These are phyloP conservation scores for Grus americana DNA, from an alignment of 2,113 vertebrate species.

Conservation along the genomic window DNA sequence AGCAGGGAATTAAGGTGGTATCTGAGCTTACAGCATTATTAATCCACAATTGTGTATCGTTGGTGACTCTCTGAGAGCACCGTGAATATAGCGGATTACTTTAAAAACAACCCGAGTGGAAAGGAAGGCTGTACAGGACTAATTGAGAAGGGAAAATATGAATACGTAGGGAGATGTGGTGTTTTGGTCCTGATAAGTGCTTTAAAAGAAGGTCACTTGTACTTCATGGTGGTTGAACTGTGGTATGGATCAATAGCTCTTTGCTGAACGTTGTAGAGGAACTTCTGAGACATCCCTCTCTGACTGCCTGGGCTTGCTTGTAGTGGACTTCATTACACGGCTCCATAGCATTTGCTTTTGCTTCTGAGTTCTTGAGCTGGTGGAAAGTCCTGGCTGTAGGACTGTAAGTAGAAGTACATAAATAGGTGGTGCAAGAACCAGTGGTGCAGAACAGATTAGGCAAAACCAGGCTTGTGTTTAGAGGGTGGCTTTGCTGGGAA, in stretches of 20 bases:
- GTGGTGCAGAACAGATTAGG: background rate
- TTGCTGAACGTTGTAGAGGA: background rate
- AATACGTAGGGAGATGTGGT: background rate
- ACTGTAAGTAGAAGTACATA: background rate
- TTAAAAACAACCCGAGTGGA: background rate
- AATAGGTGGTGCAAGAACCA: background rate
- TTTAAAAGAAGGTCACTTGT: background rate
- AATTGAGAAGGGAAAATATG: background rate
- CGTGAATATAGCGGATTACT: background rate
- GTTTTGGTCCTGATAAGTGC: background rate
- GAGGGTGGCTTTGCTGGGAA: background rate
- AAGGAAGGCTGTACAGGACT: background rate
- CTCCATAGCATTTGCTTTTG: background rate
- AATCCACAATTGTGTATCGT: accelerated
- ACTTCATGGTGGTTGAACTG: background rate
- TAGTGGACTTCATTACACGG: background rate
- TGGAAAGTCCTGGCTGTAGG: background rate
- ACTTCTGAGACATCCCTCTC: background rate
- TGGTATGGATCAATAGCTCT: background rate
- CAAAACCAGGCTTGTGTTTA: background rate
- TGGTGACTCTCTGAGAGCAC: background rate
- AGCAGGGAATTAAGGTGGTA: background rate
- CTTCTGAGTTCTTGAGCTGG: background rate
- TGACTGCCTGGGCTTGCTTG: background rate
- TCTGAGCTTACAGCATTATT: background rate